Evolutionary conservation across 2,113 vertebrate species (phyloP).

Genomic region (Bungarus multicinctus): DNA sequence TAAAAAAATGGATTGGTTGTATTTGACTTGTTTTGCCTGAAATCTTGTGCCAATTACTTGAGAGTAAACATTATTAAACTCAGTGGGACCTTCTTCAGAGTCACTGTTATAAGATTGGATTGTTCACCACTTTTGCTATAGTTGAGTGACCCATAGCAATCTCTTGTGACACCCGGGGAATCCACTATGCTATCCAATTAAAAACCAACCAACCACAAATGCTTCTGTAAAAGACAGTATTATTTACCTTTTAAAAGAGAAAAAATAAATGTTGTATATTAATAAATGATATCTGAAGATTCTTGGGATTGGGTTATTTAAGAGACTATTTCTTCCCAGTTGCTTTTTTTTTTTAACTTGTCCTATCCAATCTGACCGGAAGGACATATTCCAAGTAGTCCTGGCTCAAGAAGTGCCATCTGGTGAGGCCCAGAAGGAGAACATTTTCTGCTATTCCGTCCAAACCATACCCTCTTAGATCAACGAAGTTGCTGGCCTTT

Average conservation of each 20-base stretch:
- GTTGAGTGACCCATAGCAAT: not conserved
- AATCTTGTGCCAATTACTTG: not conserved
- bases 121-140: not conserved
- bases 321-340: not conserved
- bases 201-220: not conserved
- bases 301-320: not conserved
- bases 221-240: not conserved
- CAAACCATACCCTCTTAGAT: not conserved
- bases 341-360: not conserved
- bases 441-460: not conserved
- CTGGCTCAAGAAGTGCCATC: not conserved
- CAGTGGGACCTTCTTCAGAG: not conserved
- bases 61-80: not conserved
- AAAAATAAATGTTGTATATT: not conserved
- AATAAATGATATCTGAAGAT: not conserved
- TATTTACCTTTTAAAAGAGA: not conserved
- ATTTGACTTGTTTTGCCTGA: not conserved
- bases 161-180: not conserved
- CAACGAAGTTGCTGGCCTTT: not conserved
- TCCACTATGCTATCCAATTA: not conserved
- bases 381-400: not conserved
- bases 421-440: not conserved
- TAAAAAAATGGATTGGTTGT: not conserved
- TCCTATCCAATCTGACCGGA: not conserved
- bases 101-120: not conserved